Percentiles rank a stretch among this genome's conserved stretches.
These are phyloP conservation scores for Goniozus legneri DNA, from an alignment of 1,140 invertebrate genomes.

Conservation along the genomic window DNA sequence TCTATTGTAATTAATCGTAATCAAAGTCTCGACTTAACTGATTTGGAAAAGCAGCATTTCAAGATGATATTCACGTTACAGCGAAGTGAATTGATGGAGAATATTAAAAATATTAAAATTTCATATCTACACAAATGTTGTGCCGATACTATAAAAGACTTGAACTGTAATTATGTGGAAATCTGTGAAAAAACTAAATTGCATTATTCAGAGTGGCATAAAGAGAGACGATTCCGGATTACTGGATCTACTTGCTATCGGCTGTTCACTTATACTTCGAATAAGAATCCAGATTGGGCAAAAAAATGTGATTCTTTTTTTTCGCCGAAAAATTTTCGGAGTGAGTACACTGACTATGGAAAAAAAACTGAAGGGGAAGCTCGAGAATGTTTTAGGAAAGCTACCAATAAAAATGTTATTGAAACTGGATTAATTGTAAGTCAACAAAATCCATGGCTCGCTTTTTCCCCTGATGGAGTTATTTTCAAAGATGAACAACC, in stretches of 20 bases:
- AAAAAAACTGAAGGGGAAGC: conserved; percentile 8
- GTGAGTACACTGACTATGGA: conserved; percentile 9
- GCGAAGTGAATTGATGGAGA: background rate
- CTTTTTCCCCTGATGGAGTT: conserved; percentile 18
- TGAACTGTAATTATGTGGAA: background rate
- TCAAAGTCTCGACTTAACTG: background rate
- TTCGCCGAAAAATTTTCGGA: conserved; percentile 7
- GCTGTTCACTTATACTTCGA: conserved; percentile 10
- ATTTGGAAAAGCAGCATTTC: background rate
- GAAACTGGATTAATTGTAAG: conserved; percentile 16
- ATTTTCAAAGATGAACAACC: conserved; percentile 6
- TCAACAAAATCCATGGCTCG: conserved; percentile 13
- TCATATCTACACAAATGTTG: background rate
- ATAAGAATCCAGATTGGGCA: conserved; percentile 8
- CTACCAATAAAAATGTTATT: background rate
- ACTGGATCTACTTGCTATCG: conserved; percentile 3
- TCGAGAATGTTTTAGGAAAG: conserved; percentile 9
- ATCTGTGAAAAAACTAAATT: conserved; percentile 1
- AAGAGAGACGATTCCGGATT: conserved; percentile 9
- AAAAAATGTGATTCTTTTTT: conserved; percentile 13
- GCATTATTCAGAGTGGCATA: conserved; percentile 10
- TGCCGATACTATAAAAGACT: background rate
- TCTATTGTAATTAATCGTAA: background rate
- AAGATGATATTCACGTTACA: background rate
- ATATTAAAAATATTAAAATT: background rate